Evolutionary conservation across 2,113 vertebrate genomes (phyloP).

Genomic region (Calypte anna): DNA sequence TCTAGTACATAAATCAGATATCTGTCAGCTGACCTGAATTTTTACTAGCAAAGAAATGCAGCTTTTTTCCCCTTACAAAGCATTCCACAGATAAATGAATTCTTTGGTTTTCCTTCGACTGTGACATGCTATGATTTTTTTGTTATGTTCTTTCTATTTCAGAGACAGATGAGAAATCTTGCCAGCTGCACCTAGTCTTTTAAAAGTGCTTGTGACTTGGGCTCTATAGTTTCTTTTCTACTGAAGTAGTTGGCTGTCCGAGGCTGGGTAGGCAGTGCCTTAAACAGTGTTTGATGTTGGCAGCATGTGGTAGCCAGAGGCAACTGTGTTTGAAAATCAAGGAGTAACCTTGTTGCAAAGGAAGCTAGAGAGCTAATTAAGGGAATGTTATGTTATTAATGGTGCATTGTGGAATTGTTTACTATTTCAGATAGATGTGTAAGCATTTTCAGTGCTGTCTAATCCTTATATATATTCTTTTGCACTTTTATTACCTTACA

Average conservation of each 20-base stretch:
- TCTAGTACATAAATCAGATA: not conserved
- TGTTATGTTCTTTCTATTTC: not conserved
- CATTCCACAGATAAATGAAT: not conserved
- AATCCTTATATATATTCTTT: not conserved
- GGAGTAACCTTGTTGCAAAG: not conserved
- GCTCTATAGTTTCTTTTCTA: not conserved
- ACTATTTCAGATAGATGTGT: not conserved
- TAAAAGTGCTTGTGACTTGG: not conserved
- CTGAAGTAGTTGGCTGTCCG: accelerated
- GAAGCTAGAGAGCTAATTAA: not conserved
- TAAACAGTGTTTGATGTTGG: not conserved
- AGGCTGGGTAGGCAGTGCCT: not conserved
- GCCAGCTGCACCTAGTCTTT: not conserved
- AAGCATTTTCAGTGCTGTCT: not conserved
- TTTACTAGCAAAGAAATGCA: not conserved
- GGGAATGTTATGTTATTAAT: not conserved
- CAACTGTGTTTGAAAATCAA: not conserved
- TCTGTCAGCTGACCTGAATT: not conserved
- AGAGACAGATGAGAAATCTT: not conserved
- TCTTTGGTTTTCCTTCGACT: not conserved
- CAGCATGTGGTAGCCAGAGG: not conserved
- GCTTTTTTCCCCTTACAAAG: not conserved
- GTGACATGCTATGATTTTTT: not conserved
- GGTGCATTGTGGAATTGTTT: not conserved
- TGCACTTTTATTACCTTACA: not conserved